Percentiles rank a stretch among this genome's conserved stretches.
Conservation (phyloP, 2,797 vertebrate genomes). For the Galago senegalensis region DNA sequence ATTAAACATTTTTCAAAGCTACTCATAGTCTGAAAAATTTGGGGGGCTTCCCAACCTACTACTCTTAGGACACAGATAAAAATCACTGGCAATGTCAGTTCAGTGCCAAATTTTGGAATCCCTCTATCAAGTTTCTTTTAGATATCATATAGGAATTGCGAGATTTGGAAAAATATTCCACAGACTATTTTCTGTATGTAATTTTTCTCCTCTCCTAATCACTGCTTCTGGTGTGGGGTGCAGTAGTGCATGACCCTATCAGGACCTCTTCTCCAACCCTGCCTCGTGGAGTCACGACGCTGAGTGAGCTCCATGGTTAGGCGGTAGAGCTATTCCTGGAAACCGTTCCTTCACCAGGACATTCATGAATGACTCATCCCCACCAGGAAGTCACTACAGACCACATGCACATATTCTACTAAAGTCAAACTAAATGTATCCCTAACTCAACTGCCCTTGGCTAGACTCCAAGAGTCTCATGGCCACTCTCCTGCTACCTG, state of each 20-base stretch:
- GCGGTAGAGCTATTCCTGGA: too few relatives aligned
- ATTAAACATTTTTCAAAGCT: not conserved
- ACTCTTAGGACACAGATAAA: not conserved
- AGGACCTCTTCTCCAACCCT: not conserved
- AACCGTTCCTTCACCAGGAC: not conserved
- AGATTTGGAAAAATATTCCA: constrained; percentile 1
- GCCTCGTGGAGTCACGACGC: accelerated
- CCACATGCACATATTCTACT: not conserved
- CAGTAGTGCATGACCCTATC: not conserved
- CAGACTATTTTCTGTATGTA: not conserved
- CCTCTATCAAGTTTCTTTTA: not conserved
- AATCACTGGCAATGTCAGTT: not conserved
- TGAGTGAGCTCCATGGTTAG: not conserved
- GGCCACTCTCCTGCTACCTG: not conserved
- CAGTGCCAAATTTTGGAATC: not conserved
- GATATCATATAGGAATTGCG: not conserved
- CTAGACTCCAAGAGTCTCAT: not conserved
- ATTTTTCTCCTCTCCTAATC: not conserved
- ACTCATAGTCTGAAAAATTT: not conserved
- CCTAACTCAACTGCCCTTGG: not conserved
- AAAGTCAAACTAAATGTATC: not conserved
- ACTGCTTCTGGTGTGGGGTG: not conserved
- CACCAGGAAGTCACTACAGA: not conserved
- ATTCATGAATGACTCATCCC: not conserved
- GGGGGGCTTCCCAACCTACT: not conserved